Base-by-base conservation (phyloP, 1,140 invertebrate genomes). In the Caenorhabditis remanei region DNA sequence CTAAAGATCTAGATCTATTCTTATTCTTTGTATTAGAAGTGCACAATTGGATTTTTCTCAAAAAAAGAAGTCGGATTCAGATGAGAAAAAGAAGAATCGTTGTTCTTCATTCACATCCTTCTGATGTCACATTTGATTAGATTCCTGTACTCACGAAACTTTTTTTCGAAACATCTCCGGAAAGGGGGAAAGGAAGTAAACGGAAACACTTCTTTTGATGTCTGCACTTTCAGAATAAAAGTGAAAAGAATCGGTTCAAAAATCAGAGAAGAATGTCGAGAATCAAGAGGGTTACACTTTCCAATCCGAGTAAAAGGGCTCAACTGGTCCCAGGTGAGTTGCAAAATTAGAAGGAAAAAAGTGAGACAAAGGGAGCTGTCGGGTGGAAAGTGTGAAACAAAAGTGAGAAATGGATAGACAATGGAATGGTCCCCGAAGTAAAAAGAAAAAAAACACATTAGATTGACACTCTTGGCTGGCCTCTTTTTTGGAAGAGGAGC, bases 321-420 rank as follows among this genome's bases (percentile, higher is more conserved):
- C 40, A 79, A 53, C 46, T 79, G 71, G 71, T 79, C 71, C 46
- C 71, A 79, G 71, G 71, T 79, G 71, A 50, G 71, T 79, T 79
- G 65, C 65, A 41, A 79, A 79, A 79, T 79, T 79, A 79, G 46
- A 48, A 79, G 21, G n/a, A 32, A 50, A 71, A 19, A 50, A 53
- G 46, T 14, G 21, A 41, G 21, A 79, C 71, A 79, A 79, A 79
- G 24, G 71, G 21, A 79, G 43, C 71, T 50, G 71, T 79, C 71
- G 71, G 71, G 71, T 79, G 71, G 71, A 79, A 79, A 79, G 46
- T 79, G 71, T 79, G 71, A 50, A 79, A 79, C 71, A 79, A 79
- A 79, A 79, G 71, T 79, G 71, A 79, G 46, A 79, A 79, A 50
- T 50, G 71, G 46, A 50, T 14, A 53, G 19, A 53, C 50, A 16